Conservation (phyloP, 2,888 invertebrate genomes). For the Corbicula japonica region DNA sequence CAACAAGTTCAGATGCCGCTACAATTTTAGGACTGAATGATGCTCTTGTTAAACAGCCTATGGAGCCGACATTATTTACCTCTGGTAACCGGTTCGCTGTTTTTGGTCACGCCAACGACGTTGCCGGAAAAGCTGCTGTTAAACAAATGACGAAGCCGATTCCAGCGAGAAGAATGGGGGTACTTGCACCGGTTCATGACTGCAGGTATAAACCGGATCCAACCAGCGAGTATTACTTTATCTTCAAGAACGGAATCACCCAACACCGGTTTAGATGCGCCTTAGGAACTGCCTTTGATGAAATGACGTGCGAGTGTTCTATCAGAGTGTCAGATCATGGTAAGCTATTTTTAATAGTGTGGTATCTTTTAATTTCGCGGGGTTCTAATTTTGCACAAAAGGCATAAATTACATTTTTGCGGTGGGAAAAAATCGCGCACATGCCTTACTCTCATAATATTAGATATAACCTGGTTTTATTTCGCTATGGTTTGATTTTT, state of each 20-base stretch:
- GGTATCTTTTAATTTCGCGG: no score
- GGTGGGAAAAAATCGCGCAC: no score
- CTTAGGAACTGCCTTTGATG: constrained; percentile 62
- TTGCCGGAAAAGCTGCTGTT: constrained; percentile 1
- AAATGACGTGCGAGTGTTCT: constrained; percentile 63
- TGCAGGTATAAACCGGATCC: constrained; percentile 46
- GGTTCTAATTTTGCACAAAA: no score
- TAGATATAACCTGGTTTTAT: no score
- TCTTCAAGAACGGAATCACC: constrained; percentile 14
- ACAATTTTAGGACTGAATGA: not conserved
- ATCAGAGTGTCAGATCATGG: constrained; percentile 48
- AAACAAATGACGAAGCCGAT: constrained; percentile 13
- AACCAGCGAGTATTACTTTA: constrained; percentile 45
- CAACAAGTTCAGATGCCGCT: not conserved
- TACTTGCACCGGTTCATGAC: constrained; percentile 6
- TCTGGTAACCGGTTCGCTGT: constrained; percentile 44
- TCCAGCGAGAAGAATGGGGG: constrained; percentile 23
- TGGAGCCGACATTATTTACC: constrained; percentile 40
- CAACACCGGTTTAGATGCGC: constrained; percentile 58
- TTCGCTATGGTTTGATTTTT: no score
- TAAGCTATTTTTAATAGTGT: constrained; percentile 16
- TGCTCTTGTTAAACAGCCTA: constrained; percentile 5
- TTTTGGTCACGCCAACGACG: constrained; percentile 38
- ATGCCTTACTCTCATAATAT: no score
- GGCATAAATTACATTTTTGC: no score